Evolutionary conservation across 2,797 vertebrate genomes (phyloP).

Genomic region (Poliocrania exsul): DNA sequence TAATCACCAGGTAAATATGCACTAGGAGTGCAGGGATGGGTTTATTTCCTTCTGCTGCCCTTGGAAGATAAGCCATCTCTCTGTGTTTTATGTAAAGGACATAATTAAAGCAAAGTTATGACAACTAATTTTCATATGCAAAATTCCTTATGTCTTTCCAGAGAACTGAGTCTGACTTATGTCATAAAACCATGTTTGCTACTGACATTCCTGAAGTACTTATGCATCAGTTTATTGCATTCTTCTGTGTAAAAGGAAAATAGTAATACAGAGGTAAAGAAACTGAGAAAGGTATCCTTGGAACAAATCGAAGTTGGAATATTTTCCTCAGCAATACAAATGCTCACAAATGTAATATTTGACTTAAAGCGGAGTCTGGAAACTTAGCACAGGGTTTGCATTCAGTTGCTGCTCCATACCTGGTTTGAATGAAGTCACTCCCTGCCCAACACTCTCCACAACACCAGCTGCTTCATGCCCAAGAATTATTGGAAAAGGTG

Average conservation of each 20-base stretch:
- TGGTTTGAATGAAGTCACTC: conserved; percentile 88
- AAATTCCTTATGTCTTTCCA: not conserved
- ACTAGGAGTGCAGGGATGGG: not conserved
- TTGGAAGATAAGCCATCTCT: not conserved
- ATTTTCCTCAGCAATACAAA: not conserved
- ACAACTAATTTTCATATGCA: not conserved
- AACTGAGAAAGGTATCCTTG: not conserved
- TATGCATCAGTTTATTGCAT: not conserved
- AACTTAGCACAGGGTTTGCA: not conserved
- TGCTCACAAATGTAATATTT: not conserved
- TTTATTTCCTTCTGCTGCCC: not conserved
- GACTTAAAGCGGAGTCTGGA: not conserved
- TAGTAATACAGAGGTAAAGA: not conserved
- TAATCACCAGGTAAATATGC: not conserved
- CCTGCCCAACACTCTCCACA: conserved; percentile 89
- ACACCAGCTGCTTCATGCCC: conserved; percentile 89
- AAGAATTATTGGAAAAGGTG: conserved; percentile 86
- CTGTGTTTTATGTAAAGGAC: not conserved
- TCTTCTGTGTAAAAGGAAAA: not conserved
- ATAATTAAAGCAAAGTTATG: not conserved
- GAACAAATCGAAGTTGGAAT: not conserved
- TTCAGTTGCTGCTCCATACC: conserved; percentile 70
- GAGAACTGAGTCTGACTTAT: not conserved
- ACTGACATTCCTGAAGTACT: not conserved
- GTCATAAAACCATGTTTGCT: not conserved